phyloP scores from a whole-genome alignment of 2,888 invertebrate genomes.

The Philhelius pedissequus region DNA sequence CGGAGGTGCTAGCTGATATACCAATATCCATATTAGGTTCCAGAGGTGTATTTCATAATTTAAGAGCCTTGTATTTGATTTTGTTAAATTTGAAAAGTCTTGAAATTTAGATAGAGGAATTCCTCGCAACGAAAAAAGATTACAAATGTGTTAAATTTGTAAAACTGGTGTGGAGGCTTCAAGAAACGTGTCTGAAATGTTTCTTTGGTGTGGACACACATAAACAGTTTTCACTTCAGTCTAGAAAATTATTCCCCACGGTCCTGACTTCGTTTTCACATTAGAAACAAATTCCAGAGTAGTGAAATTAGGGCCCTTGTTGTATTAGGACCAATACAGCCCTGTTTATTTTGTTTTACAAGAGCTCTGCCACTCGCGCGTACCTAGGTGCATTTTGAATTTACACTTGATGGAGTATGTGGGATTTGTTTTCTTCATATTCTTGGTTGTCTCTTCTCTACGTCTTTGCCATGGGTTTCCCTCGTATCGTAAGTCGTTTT shows the following conservation, averaged over 20 bases:
- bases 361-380: constrained; percentile 22
- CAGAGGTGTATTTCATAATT: not conserved
- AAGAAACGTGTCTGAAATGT: too few species aligned
- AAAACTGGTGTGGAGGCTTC: too few species aligned
- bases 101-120: too few species aligned
- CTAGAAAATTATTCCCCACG: too few species aligned
- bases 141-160: too few species aligned
- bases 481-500: not conserved
- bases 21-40: not conserved
- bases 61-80: not conserved
- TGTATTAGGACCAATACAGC: not conserved
- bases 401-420: constrained; percentile 67
- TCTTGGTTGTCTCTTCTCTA: constrained; percentile 3
- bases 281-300: not conserved
- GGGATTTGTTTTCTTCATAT: constrained; percentile 60
- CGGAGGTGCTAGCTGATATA: constrained; percentile 14
- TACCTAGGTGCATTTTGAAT: constrained; percentile 60
- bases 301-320: not conserved
- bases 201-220: too few species aligned
- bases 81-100: too few species aligned
- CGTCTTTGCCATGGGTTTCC: constrained; percentile 14
- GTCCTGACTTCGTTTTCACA: too few species aligned
- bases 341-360: constrained; percentile 2
- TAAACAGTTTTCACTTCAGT: too few species aligned
- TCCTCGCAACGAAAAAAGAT: too few species aligned